These are phyloP conservation scores for Acrocephalus arundinaceus DNA, from an alignment of 2,113 vertebrate genomes.

Conservation along the genomic window DNA sequence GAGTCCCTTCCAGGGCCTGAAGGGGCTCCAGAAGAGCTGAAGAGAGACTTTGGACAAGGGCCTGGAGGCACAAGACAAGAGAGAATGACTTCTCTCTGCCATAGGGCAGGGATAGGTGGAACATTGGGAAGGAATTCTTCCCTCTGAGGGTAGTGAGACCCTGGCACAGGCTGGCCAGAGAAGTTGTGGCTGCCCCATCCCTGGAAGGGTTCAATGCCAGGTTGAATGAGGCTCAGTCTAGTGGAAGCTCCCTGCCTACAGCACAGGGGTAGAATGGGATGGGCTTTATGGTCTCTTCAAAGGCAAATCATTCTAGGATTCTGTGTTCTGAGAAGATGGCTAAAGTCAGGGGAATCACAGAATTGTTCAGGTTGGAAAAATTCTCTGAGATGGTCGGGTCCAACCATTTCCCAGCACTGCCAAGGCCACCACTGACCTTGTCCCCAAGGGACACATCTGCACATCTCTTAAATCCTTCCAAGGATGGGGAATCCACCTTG, in stretches of 20 bases:
- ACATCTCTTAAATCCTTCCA: background rate
- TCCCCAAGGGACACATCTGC: background rate
- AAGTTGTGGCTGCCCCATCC: background rate
- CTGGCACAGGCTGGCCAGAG: background rate
- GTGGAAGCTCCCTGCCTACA: background rate
- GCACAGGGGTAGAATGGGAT: background rate
- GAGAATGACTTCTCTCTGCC: background rate
- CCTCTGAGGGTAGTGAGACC: background rate
- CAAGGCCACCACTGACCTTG: background rate
- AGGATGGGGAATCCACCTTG: background rate
- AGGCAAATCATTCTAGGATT: background rate
- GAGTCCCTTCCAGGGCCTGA: background rate
- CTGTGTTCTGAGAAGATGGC: background rate
- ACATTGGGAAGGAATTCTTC: background rate
- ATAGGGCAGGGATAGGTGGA: background rate
- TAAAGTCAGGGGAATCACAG: background rate
- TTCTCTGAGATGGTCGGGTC: background rate
- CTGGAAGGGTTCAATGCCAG: background rate
- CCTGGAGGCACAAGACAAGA: background rate
- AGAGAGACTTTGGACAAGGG: background rate
- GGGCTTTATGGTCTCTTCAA: background rate
- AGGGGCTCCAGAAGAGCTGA: background rate
- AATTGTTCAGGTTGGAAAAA: background rate
- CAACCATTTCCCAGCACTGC: background rate
- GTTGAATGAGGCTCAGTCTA: background rate